These are phyloP conservation scores for Capitella teleta DNA, from an alignment of 1,140 invertebrate genomes.

Conservation along the genomic window DNA sequence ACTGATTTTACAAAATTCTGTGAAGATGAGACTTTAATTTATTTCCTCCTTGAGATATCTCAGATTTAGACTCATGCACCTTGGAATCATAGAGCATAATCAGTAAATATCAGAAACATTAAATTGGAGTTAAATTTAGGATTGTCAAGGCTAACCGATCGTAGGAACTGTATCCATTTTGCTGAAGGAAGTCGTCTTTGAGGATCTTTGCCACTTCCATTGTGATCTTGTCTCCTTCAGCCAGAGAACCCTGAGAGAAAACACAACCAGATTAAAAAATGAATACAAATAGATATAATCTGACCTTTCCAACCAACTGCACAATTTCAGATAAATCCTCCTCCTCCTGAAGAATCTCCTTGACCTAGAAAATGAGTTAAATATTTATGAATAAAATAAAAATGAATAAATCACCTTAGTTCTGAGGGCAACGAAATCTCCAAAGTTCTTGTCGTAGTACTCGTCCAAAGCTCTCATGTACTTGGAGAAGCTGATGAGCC, in stretches of 20 bases:
- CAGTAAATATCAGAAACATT: too few relatives aligned
- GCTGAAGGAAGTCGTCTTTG: conserved; percentile 99
- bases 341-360: conserved; percentile 77
- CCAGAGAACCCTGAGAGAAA: conserved; percentile 64
- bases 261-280: neutral
- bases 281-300: neutral
- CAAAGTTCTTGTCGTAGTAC: conserved; percentile 97
- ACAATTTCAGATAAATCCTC: conserved; percentile 99
- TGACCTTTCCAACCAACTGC: conserved; percentile 94
- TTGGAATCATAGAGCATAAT: too few relatives aligned
- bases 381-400: too few relatives aligned
- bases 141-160: conserved; percentile 46
- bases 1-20: too few relatives aligned
- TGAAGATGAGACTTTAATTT: too few relatives aligned
- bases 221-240: conserved; percentile 98
- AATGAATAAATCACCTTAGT: conserved; percentile 43
- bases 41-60: too few relatives aligned
- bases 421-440: conserved; percentile 86
- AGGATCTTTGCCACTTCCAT: conserved; percentile 95
- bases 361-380: conserved; percentile 24
- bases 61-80: too few relatives aligned
- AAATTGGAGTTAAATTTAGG: too few relatives aligned
- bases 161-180: conserved; percentile 81
- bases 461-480: conserved; percentile 96
- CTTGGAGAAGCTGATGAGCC: conserved; percentile 99